Conservation (phyloP, 1,140 invertebrate species). For the Brachionus rubens region DNA sequence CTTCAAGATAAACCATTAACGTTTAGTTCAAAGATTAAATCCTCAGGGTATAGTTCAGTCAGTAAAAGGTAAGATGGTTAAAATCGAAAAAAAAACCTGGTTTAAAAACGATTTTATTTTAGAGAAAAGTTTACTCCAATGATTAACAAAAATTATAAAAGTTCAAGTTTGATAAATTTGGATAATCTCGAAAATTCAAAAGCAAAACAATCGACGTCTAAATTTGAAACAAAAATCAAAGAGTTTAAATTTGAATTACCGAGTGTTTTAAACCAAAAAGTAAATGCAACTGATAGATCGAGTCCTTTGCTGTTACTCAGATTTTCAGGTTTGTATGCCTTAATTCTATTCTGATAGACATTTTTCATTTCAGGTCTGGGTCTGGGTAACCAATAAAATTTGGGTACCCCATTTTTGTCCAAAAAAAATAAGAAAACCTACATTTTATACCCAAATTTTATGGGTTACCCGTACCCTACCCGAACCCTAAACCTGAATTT, state of each 20-base stretch:
- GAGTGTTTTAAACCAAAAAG: slow-evolving; percentile 46
- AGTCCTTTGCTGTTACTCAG: neutral
- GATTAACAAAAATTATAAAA: slow-evolving; percentile 52
- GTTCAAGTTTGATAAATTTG: slow-evolving; percentile 49
- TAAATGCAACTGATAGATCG: slow-evolving; percentile 33
- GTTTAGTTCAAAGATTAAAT: slow-evolving; percentile 56
- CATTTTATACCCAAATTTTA: too few species aligned
- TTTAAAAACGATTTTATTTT: neutral
- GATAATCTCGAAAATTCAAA: neutral
- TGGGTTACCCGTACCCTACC: too few species aligned
- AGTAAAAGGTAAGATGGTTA: slow-evolving; percentile 50
- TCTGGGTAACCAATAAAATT: too few species aligned
- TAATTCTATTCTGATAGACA: too few species aligned
- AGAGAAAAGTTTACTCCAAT: slow-evolving; percentile 42
- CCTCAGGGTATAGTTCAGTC: slow-evolving; percentile 55
- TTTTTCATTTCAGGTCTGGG: too few species aligned
- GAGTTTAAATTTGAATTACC: slow-evolving; percentile 52
- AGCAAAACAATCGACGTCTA: neutral
- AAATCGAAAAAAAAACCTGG: neutral
- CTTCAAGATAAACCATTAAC: slow-evolving; percentile 53
- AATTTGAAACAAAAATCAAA: slow-evolving; percentile 48
- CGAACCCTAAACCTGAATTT: too few species aligned
- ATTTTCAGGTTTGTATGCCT: slow-evolving; percentile 39
- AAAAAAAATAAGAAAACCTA: too few species aligned
- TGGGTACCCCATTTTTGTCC: too few species aligned